These are phyloP conservation scores for Sebastes dallii DNA, from an alignment of 2,797 vertebrate species.

Conservation along the genomic window DNA sequence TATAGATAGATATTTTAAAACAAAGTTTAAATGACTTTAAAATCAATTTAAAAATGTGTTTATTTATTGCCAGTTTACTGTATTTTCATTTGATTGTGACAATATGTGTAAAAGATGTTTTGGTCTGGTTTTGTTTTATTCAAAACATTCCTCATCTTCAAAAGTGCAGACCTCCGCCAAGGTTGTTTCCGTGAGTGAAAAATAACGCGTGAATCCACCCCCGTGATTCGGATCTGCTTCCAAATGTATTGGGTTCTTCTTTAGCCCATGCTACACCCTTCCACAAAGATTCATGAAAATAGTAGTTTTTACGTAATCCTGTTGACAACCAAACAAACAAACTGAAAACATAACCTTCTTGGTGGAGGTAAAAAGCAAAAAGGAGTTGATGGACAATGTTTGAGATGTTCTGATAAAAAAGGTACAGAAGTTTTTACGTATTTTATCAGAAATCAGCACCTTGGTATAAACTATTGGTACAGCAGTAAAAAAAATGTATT, in stretches of 20 bases:
- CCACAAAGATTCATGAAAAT: not conserved
- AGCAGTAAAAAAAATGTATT: not conserved
- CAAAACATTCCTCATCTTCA: not conserved
- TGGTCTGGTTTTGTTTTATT: not conserved
- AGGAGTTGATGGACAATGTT: not conserved
- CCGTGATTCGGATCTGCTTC: no score
- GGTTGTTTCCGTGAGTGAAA: not conserved
- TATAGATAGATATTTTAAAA: not conserved
- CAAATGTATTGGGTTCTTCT: not conserved
- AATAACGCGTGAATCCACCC: not conserved
- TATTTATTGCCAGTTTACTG: not conserved
- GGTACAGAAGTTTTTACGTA: not conserved
- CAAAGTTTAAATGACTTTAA: not conserved
- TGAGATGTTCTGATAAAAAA: not conserved
- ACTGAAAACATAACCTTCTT: not conserved
- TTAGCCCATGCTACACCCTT: not conserved
- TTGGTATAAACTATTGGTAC: not conserved
- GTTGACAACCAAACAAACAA: not conserved
- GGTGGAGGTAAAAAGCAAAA: not conserved
- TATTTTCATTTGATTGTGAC: not conserved
- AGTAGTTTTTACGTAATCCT: not conserved
- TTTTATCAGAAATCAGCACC: not conserved
- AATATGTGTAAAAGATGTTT: not conserved
- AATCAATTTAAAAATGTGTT: not conserved
- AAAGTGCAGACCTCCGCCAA: not conserved